Evolutionary conservation across 2,113 vertebrate species (phyloP), one percentile per base, ranked within the genome.

Genomic region (Podarcis muralis): DNA sequence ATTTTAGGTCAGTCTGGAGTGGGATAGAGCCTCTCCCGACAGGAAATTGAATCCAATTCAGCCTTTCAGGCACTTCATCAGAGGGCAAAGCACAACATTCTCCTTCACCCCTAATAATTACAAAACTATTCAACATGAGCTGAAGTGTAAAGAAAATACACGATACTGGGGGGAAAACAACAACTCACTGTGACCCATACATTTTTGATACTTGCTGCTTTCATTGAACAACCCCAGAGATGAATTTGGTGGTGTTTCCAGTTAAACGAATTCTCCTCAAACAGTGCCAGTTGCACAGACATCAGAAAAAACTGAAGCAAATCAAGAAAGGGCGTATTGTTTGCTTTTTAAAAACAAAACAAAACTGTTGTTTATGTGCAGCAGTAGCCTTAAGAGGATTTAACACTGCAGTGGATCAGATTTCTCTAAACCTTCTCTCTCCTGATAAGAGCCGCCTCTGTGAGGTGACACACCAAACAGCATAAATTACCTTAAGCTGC

Each of bases 401-500:
- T 97, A 97, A 90, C 92, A 95, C 96, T 96, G 96, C 95, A 96
- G 92, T 96, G 94, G 95, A 96, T 96, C 97, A 91, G 86, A 95
- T 96, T 96, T 96, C 94, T 37, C 92, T 95, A 95, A 96, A 95
- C 95, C 94, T 94, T 90, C 57, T 96, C 91, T 91, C 94, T 90
- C 79, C 91, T 94, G 96, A 97, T 97, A 97, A 96, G 89, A 95
- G 91, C 90, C 68, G 94, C 91, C 90, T 91, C 93, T 71, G 91
- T 90, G 95, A 97, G 94, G 95, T 95, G 96, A 95, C 95, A 96
- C 95, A 96, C 93, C 90, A 94, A 95, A 81, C 95, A 90, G 94
- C 96, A 97, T 97, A 97, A 96, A 97, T 97, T 97, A 97, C 96
- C 95, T 95, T 93, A 95, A 95, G 94, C 96, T 94, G 85, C 89